phyloP scores from a whole-genome alignment of 2,113 vertebrate species.

The Gymnobelideus leadbeateri region DNA sequence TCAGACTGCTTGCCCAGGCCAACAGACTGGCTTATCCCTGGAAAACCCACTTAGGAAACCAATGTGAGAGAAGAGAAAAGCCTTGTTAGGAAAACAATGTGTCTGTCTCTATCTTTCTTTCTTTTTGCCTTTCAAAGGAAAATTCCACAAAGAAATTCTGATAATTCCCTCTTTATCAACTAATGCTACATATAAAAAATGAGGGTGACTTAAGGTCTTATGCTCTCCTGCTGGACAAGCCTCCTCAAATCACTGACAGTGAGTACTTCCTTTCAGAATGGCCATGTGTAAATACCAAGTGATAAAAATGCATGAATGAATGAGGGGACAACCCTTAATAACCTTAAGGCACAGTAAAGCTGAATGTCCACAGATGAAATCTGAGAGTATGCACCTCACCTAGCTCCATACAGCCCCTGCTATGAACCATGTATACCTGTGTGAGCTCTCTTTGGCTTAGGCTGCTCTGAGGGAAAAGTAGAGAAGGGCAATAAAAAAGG shows the following conservation, averaged over 20 bases:
- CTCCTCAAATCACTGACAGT: background rate
- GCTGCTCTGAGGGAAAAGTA: conserved; percentile 58
- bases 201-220: background rate
- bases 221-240: background rate
- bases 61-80: background rate
- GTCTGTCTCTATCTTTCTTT: background rate
- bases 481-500: conserved; percentile 30
- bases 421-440: conserved; percentile 66
- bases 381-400: conserved; percentile 59
- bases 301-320: conserved; percentile 21
- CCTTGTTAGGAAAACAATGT: background rate
- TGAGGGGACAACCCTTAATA: background rate
- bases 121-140: background rate
- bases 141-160: background rate
- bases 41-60: background rate
- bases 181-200: background rate
- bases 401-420: conserved; percentile 67
- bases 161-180: background rate
- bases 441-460: conserved; percentile 70
- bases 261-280: conserved; percentile 43
- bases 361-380: conserved; percentile 56
- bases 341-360: conserved; percentile 58
- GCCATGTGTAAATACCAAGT: background rate
- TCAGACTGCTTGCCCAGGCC: conserved; percentile 21
- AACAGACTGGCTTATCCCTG: conserved; percentile 11